These are phyloP conservation scores for Byasa hedistus DNA, from an alignment of 2,888 invertebrate species.

Conservation along the genomic window DNA sequence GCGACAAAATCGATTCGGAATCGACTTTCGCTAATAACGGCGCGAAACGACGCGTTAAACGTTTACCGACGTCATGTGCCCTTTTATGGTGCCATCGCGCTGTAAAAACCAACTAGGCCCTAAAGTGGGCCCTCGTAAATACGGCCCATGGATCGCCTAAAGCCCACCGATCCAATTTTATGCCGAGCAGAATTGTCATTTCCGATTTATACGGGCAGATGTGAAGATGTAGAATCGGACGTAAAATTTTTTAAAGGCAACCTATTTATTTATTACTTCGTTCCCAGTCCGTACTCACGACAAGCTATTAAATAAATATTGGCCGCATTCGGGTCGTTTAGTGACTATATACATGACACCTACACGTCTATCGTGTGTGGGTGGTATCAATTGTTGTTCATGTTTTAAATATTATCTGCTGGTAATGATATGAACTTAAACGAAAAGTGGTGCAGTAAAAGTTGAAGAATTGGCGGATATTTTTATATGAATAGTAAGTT, in stretches of 20 bases:
- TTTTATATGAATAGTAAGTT: no score
- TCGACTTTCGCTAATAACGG: constrained; percentile 36
- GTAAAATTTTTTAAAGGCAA: constrained; percentile 28
- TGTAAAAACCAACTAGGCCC: constrained; percentile 62
- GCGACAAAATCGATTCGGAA: constrained; percentile 34
- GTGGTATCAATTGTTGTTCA: no score
- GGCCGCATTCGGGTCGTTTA: background rate
- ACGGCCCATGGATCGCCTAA: constrained; percentile 55
- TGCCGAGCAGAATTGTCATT: constrained; percentile 62
- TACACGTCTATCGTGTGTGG: no score
- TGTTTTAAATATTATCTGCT: no score
- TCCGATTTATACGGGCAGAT: constrained; percentile 54
- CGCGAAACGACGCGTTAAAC: constrained; percentile 63
- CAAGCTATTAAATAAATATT: constrained; percentile 17
- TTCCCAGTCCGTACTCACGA: constrained; percentile 20
- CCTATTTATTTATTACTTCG: constrained; percentile 25
- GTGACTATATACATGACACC: background rate
- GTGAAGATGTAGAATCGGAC: constrained; percentile 50
- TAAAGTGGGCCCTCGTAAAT: constrained; percentile 71
- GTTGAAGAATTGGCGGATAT: no score
- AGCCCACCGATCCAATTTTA: constrained; percentile 70
- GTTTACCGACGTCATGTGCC: constrained; percentile 66
- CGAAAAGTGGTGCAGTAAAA: no score
- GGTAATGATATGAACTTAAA: no score
- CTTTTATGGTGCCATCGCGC: constrained; percentile 67